These are phyloP conservation scores for Ceyx erithaca DNA, from an alignment of 2,797 vertebrate genomes.

Conservation along the genomic window DNA sequence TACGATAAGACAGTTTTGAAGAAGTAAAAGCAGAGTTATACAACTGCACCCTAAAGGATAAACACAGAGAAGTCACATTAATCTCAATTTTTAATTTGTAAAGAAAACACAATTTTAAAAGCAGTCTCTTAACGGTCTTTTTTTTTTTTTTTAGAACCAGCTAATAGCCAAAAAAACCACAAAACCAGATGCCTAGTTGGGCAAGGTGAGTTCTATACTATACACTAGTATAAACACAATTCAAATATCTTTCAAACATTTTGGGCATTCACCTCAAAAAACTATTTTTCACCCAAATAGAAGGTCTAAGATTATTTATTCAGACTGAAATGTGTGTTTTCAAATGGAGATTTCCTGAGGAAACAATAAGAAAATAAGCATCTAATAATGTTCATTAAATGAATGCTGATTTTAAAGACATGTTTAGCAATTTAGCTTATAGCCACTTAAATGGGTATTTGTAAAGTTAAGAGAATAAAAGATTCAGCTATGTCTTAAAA, in stretches of 20 bases:
- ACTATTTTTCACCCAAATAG: neutral
- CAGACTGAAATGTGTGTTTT: neutral
- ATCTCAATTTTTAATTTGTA: neutral
- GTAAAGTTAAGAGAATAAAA: neutral
- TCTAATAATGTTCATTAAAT: neutral
- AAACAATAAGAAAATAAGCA: neutral
- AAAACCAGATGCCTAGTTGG: neutral
- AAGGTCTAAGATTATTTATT: neutral
- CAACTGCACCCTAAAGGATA: neutral
- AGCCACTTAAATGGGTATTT: neutral
- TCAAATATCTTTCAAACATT: neutral
- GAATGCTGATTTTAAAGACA: neutral
- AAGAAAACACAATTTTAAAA: neutral
- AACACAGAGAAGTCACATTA: neutral
- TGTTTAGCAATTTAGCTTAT: neutral
- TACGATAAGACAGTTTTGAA: rapidly evolving
- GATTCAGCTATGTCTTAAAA: neutral
- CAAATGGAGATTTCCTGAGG: neutral
- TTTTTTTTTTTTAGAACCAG: no score
- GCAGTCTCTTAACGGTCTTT: neutral
- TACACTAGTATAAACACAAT: neutral
- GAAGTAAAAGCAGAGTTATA: neutral
- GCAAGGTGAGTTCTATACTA: neutral
- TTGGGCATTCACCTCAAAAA: neutral
- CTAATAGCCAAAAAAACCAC: no score